Evolutionary conservation across 1,140 invertebrate species (phyloP).

Genomic region (Caenorhabditis latens): DNA sequence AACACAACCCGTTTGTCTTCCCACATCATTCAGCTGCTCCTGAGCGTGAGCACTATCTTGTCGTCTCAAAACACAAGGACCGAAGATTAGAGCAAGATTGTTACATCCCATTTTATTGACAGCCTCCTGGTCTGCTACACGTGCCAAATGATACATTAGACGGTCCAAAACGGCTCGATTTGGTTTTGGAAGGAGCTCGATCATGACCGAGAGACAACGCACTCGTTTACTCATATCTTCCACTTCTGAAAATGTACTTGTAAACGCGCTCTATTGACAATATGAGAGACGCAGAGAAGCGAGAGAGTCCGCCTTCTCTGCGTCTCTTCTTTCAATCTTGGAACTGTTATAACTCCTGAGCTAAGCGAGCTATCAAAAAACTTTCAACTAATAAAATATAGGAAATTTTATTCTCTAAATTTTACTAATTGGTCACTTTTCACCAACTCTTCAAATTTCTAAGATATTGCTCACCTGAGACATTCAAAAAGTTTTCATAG

Average conservation of each 20-base stretch:
- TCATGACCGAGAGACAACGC: conserved; percentile 86
- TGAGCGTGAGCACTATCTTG: conserved; percentile 87
- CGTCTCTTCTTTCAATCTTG: too few relatives aligned
- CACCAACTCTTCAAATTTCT: too few relatives aligned
- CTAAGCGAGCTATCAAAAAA: neutral
- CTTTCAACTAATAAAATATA: neutral
- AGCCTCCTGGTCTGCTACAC: conserved; percentile 83
- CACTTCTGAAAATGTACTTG: conserved; percentile 81
- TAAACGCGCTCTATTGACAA: too few relatives aligned
- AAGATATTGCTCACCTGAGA: conserved; percentile 81
- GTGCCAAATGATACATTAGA: conserved; percentile 91
- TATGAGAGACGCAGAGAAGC: too few relatives aligned
- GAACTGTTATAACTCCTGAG: too few relatives aligned
- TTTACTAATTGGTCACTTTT: too few relatives aligned
- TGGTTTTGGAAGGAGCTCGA: conserved; percentile 89
- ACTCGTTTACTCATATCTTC: conserved; percentile 87
- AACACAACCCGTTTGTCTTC: conserved; percentile 82
- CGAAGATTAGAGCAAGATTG: conserved; percentile 92
- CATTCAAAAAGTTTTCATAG: conserved; percentile 88
- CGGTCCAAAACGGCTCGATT: conserved; percentile 93
- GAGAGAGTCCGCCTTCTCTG: too few relatives aligned
- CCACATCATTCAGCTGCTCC: conserved; percentile 82
- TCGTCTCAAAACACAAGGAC: conserved; percentile 90
- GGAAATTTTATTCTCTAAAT: too few relatives aligned
- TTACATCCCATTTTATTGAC: conserved; percentile 92